Conservation (phyloP, 2,888 invertebrate species). For the Netelia melanura region DNA sequence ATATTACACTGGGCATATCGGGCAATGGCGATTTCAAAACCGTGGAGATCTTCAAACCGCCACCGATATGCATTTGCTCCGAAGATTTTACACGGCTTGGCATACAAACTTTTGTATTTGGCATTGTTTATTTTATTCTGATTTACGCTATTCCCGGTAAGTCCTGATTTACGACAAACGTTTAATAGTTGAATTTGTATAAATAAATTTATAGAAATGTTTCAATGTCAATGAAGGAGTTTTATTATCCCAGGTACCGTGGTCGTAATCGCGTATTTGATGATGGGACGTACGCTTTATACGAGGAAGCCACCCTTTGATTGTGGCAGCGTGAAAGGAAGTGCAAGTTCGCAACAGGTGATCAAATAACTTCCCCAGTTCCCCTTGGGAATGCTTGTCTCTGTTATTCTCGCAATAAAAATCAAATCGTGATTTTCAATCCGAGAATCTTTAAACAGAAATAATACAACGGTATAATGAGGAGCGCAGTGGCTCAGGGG, state of each 20-base stretch:
- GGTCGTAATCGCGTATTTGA: conserved; percentile 88
- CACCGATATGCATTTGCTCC: conserved; percentile 87
- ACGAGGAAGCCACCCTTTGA: conserved; percentile 90
- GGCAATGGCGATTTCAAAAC: conserved; percentile 52
- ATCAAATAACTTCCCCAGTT: background rate
- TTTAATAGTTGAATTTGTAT: background rate
- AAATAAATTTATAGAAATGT: background rate
- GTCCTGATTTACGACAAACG: conserved; percentile 58
- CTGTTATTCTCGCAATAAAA: background rate
- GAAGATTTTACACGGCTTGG: conserved; percentile 88
- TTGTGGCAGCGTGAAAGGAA: conserved; percentile 87
- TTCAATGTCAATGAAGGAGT: background rate
- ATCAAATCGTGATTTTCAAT: background rate
- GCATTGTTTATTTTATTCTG: conserved; percentile 90
- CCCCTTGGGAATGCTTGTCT: background rate
- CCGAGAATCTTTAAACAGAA: background rate
- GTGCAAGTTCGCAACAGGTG: conserved; percentile 89
- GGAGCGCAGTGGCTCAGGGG: no score
- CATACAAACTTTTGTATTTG: conserved; percentile 87
- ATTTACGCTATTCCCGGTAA: conserved; percentile 92
- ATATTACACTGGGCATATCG: conserved; percentile 72
- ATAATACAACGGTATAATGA: background rate
- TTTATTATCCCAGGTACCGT: conserved; percentile 86
- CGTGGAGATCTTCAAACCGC: conserved; percentile 71
- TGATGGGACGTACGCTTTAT: conserved; percentile 90